A percentile compares a stretch with the other conserved stretches of the same genome.
Conservation (phyloP, 2,888 invertebrate genomes). For the Labia minor region DNA sequence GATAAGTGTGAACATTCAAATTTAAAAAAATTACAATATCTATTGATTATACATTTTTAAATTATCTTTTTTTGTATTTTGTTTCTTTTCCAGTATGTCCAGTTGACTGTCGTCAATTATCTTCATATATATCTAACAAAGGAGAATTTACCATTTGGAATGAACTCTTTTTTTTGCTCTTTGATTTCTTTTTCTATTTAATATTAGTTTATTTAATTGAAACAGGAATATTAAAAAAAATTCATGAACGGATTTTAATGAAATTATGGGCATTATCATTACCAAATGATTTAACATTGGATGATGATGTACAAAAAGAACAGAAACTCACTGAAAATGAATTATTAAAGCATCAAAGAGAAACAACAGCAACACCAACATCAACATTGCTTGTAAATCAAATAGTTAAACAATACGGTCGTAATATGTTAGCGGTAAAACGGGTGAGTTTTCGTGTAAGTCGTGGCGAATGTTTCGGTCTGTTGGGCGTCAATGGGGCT, state of each 20-base stretch:
- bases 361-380: neutral
- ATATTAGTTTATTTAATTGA: neutral
- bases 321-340: neutral
- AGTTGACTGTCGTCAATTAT: no score
- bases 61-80: no score
- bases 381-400: conserved; percentile 44
- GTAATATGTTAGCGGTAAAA: conserved; percentile 46
- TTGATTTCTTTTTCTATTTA: neutral
- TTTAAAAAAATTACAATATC: no score
- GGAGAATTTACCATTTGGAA: no score
- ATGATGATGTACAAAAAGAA: neutral
- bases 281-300: neutral
- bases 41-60: no score
- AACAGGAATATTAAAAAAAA: neutral
- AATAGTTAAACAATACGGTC: conserved; percentile 49
- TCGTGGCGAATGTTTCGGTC: conserved; percentile 39
- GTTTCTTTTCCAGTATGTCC: no score
- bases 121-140: neutral
- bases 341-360: neutral
- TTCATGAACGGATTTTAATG: neutral
- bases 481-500: conserved; percentile 43
- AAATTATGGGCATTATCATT: neutral
- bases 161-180: no score
- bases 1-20: no score
- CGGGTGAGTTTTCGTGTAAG: conserved; percentile 56